Conservation (phyloP, 2,888 invertebrate genomes). For the Lacanobia oleracea region DNA sequence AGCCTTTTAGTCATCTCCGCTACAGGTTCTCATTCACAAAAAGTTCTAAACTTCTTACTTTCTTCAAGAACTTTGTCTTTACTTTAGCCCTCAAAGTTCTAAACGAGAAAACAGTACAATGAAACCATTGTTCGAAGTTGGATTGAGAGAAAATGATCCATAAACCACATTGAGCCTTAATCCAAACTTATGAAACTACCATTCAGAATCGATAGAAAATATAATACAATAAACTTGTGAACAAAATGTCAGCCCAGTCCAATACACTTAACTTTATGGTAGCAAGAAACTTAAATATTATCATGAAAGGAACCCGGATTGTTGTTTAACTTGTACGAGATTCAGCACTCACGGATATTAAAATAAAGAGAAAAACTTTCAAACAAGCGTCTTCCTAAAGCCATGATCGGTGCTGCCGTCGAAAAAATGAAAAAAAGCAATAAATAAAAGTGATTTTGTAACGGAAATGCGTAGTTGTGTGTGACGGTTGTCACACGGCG, state of each 20-base stretch:
- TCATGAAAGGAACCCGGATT: slow-evolving; percentile 48
- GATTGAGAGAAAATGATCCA: slow-evolving; percentile 30
- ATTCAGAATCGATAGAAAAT: slow-evolving; percentile 42
- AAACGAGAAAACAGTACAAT: slow-evolving; percentile 28
- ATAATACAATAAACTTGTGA: slow-evolving; percentile 42
- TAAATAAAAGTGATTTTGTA: slow-evolving; percentile 76
- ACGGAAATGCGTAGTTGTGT: slow-evolving; percentile 77
- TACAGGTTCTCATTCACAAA: neutral
- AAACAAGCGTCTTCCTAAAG: slow-evolving; percentile 53
- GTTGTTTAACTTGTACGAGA: slow-evolving; percentile 50
- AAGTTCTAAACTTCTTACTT: slow-evolving; percentile 6
- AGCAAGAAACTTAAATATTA: slow-evolving; percentile 50
- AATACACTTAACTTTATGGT: slow-evolving; percentile 61
- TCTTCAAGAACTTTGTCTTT: neutral
- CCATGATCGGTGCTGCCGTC: slow-evolving; percentile 67
- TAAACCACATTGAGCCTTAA: slow-evolving; percentile 40
- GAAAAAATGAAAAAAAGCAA: slow-evolving; percentile 71
- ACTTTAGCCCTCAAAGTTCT: slow-evolving; percentile 23
- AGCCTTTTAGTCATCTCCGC: neutral
- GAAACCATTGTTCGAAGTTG: slow-evolving; percentile 41
- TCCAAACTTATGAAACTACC: slow-evolving; percentile 44
- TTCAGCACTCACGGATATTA: slow-evolving; percentile 56
- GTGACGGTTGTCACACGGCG: slow-evolving; percentile 71
- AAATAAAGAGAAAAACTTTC: slow-evolving; percentile 48
- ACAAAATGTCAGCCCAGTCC: slow-evolving; percentile 42